Evolutionary conservation across 2,113 vertebrate genomes (phyloP), one percentile per base, ranked within the genome.

Genomic region (Probosciger aterrimus): DNA sequence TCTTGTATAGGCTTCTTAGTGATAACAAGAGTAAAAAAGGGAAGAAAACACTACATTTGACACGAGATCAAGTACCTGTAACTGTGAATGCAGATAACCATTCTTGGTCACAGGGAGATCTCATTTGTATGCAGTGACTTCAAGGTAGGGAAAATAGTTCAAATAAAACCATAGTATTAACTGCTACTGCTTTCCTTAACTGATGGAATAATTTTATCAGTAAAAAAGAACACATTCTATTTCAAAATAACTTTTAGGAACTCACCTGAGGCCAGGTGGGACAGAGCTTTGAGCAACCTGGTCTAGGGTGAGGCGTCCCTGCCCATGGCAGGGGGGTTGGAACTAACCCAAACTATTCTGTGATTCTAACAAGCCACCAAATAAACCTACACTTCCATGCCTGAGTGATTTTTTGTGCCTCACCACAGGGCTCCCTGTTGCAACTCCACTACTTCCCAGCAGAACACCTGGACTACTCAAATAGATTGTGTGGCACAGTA

Each of bases 1-100:
- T 92, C 64, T 47, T 68, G 43, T 35, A 57, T n/a, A 78, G 47
- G 69, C 27, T 81, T 81, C 74, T 82, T 14, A 44, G 82, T 19
- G 52, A 65, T 64, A 94, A 90, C 1, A 55, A 82, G 33, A 57
- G 23, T 63, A 11, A 91, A 93, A 89, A 30, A 88, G n/a, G 46
- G 22, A 90, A 90, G 82, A 82, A 95, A 96, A 47, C n/a, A 64
- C 35, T 84, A 30, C 39, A 64, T 96, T 92, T 93, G 82, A 92
- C 65, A 78, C 35, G 20, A 81, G 59, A 92, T 67, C 76, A 92
- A 88, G 60, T 49, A 62, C 33, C 49, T 19, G 43, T 39, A 81
- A 68, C 71, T 93, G 46, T 41, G 47, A 88, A 90, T 50, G 70
- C 69, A 78, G 39, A 71, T 65, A 92, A 92, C 22, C 22, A 11